Base-by-base conservation (phyloP, 2,888 invertebrate species). In the Drosophila quasianomalipes region DNA sequence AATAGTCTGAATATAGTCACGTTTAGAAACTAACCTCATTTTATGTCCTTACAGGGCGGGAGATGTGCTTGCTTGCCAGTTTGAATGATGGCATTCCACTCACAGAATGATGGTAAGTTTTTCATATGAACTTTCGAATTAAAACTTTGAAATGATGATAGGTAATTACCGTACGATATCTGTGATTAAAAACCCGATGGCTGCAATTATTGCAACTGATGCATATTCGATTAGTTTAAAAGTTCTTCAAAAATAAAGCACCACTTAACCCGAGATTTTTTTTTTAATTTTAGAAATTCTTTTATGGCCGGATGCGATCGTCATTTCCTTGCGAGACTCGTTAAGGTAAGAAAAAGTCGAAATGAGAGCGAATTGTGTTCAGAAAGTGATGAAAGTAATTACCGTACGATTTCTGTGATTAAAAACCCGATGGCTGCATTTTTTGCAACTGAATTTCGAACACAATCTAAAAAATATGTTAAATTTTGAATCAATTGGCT, bases 171-270 rank as follows among this genome's bases (percentile, higher is more conserved):
- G 87, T 87, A 79, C 62, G 85, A 85, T 69, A 51, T 81, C 65
- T 47, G 58, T 85, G 85, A 82, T 81, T 79, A 73, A 63, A 82
- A 85, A 79, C 72, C 52, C 54, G 33, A 85, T 73, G 85, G 85
- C 85, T 87, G 85, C 85, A 85, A 74, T 70, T 76, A 62, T 85
- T 87, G 83, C 81, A 85, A 81, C 87, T 87, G 87, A 85, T 68
- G 4, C 26, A 33, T 19, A 22, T 26, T 37, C 4, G 0, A 33
- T 30, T 2, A 2, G 41, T 5, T 33, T 4, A 2, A 28, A 51
- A 41, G 28, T 26, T 16, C 0, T 31, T 19, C 0, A 7, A 6
- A 39, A 0, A 9, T 16, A 4, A 19, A n/a, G 3, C 41, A 33
- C 10, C 4, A 4, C 1, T 0, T 33, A 31, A 71, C 0, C 4